Evolutionary conservation across 2,113 vertebrate genomes (phyloP), one percentile per base, ranked within the genome.

Genomic region (Embiotoca jacksoni): DNA sequence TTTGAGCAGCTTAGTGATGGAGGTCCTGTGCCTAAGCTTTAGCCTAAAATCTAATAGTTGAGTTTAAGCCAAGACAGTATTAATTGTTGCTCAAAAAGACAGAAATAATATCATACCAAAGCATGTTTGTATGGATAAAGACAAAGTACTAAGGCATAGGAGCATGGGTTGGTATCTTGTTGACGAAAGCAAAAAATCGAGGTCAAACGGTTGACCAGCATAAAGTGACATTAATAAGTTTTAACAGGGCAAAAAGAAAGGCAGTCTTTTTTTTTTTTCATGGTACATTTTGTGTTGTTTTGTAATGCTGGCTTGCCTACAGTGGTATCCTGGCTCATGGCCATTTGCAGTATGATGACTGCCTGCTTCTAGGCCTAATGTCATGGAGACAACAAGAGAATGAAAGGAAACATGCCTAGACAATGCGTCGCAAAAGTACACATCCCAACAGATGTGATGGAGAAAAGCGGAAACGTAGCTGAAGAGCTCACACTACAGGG

Each of bases 341-440:
- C 85, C 80, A 89, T 72, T 82, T 53, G 47, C 63, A 75, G 75
- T 50, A 79, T 67, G 86, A 88, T 82, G 84, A 83, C 75, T 82
- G 72, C 31, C 76, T 61, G 53, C 75, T 72, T 84, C 68, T 53
- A 57, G 65, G 67, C 67, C 35, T 75, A 82, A 83, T 89, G 83
- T 91, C 85, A 81, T 55, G 75, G 70, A 89, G 75, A 86, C 74
- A 82, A 89, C 75, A 80, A 71, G 72, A 56, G 60, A 90, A 78
- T 85, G 85, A 92, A 87, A 84, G 86, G 88, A 88, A 92, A 91
- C 86, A 91, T 89, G 91, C 85, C 85, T 88, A 73, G 88, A 91
- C 90, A 91, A 82, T 90, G 80, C 10, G 50, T 73, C 56, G 79
- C 81, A 86, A 89, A 90, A 87, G 80, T 80, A 88, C 86, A 90